Percentiles rank a stretch among this genome's conserved stretches.
These are phyloP conservation scores for Drosophila ustulata DNA, from an alignment of 2,888 invertebrate species.

Conservation along the genomic window DNA sequence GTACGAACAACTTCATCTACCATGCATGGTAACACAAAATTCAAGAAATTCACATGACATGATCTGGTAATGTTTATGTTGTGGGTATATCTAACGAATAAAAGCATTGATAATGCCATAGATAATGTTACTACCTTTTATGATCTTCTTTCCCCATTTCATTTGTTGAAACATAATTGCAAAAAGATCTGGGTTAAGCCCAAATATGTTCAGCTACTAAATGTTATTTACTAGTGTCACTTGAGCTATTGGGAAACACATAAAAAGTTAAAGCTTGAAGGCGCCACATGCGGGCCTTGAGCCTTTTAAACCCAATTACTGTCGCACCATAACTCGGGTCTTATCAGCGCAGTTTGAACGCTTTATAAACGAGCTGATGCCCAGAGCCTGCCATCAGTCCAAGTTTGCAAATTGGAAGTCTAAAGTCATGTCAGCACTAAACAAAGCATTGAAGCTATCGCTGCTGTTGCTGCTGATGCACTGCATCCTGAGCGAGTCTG, in stretches of 20 bases:
- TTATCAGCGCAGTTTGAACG: slow-evolving; percentile 30
- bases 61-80: no score
- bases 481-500: slow-evolving; percentile 8
- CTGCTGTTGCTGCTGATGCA: slow-evolving; percentile 25
- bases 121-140: no score
- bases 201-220: neutral
- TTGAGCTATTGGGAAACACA: slow-evolving; percentile 5
- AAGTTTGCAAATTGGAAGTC: slow-evolving; percentile 6
- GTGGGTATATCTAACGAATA: no score
- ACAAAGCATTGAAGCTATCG: slow-evolving; percentile 7
- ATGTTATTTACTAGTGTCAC: slow-evolving; percentile 1
- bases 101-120: no score
- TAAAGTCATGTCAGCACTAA: slow-evolving; percentile 26
- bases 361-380: slow-evolving; percentile 34
- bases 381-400: slow-evolving; percentile 26
- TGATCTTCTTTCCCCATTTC: neutral
- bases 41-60: no score
- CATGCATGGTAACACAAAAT: no score
- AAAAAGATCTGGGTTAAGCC: neutral
- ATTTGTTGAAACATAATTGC: neutral
- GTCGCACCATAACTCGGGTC: slow-evolving; percentile 21
- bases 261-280: neutral
- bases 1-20: no score
- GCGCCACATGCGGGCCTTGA: slow-evolving; percentile 2
- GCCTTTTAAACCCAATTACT: slow-evolving; percentile 29